Evolutionary conservation across 2,113 vertebrate species (phyloP).

Genomic region (Nothoprocta perdicaria): DNA sequence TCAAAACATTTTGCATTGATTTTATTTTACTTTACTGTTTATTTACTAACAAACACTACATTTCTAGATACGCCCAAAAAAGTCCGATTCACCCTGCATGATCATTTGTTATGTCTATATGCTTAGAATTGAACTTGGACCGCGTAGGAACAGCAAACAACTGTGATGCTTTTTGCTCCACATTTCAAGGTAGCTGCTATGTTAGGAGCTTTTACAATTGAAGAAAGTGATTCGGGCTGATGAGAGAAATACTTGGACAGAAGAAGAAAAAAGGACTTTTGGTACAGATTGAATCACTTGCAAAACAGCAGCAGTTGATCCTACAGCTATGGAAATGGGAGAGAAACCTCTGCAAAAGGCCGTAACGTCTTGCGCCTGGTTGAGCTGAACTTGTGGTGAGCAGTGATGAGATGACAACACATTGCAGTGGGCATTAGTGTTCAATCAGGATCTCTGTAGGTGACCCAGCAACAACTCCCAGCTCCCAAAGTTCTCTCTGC

Average conservation of each 20-base stretch:
- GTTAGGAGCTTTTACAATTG: not conserved
- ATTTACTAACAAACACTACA: not conserved
- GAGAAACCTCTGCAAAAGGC: not conserved
- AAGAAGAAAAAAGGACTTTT: not conserved
- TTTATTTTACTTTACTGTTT: too few relatives aligned
- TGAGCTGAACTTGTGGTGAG: not conserved
- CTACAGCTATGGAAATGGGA: not conserved
- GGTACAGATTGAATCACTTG: not conserved
- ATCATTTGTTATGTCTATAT: not conserved
- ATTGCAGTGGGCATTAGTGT: not conserved
- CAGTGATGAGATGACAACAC: not conserved
- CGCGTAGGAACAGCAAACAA: not conserved
- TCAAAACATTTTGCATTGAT: not conserved
- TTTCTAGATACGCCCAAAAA: not conserved
- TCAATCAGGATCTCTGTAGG: not conserved
- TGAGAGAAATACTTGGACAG: not conserved
- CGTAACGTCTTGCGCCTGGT: not conserved
- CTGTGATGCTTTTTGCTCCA: not conserved
- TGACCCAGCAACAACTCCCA: not conserved
- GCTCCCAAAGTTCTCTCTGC: not conserved
- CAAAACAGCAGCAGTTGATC: not conserved
- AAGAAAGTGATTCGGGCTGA: not conserved
- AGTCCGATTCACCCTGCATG: not conserved
- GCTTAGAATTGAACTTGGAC: not conserved
- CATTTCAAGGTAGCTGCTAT: not conserved